phyloP scores from a whole-genome alignment of 2,888 invertebrate species.

The Agonum fuliginosum region DNA sequence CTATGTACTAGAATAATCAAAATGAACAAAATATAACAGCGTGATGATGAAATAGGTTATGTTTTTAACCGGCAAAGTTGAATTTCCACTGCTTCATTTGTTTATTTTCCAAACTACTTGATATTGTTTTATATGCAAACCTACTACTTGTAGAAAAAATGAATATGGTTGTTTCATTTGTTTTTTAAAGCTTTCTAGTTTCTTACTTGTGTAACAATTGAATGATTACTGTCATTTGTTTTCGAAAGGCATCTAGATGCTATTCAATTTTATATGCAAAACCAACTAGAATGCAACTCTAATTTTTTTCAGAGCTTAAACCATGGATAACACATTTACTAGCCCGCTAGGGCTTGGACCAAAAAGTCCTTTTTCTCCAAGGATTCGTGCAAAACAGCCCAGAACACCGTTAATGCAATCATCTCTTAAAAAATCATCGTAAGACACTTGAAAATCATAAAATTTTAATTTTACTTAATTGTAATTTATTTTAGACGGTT shows the following conservation, averaged over 20 bases:
- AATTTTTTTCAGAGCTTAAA: not conserved
- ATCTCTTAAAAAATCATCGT: conserved; percentile 70
- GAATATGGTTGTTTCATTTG: no score
- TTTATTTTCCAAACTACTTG: no score
- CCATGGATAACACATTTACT: conserved; percentile 65
- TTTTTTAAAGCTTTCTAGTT: not conserved
- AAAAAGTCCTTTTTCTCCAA: conserved; percentile 68
- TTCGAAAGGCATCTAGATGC: no score
- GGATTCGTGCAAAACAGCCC: conserved; percentile 66
- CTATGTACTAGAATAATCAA: no score
- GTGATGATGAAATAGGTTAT: conserved; percentile 12
- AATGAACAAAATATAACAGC: not conserved
- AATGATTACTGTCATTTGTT: no score
- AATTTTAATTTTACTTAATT: conserved; percentile 47
- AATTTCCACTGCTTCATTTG: no score
- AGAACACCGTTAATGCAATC: conserved; percentile 66
- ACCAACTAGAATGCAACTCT: no score
- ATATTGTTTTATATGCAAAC: no score
- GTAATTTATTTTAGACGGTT: conserved; percentile 72
- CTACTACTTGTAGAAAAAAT: no score
- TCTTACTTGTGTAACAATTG: no score
- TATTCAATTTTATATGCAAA: no score
- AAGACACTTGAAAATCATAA: conserved; percentile 63
- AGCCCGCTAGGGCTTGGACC: conserved; percentile 62
- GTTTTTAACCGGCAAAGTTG: conserved; percentile 8